Evolutionary conservation across 2,113 vertebrate genomes (phyloP).

Genomic region (Apistogramma diplotaenia): DNA sequence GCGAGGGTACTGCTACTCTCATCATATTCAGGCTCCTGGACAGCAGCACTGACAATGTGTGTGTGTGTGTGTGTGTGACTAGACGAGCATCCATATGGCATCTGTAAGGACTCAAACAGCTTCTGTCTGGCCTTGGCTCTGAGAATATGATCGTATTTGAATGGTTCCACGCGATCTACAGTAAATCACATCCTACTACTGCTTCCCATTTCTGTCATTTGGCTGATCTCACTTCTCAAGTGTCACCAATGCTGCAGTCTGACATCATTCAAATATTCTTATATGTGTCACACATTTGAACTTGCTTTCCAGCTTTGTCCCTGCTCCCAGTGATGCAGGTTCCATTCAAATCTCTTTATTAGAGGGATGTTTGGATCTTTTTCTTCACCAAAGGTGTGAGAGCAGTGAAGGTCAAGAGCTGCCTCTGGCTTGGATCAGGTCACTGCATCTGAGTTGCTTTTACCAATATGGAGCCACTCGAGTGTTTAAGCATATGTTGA

Average conservation of each 20-base stretch:
- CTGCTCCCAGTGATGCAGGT: not conserved
- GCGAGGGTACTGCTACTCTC: constrained; percentile 71
- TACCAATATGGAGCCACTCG: constrained; percentile 47
- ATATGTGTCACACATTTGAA: not conserved
- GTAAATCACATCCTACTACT: constrained; percentile 17
- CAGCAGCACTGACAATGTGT: constrained; percentile 35
- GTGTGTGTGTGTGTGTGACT: constrained; percentile 21
- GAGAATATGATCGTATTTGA: constrained; percentile 16
- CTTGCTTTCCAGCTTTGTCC: not conserved
- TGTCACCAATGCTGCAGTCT: not conserved
- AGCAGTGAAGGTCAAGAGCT: constrained; percentile 31
- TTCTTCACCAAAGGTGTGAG: not conserved
- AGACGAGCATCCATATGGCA: constrained; percentile 43
- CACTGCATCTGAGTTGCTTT: constrained; percentile 6
- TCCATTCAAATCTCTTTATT: not conserved
- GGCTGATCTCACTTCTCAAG: constrained; percentile 32
- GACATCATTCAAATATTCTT: constrained; percentile 5
- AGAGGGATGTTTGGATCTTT: not conserved
- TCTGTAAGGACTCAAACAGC: constrained; percentile 43
- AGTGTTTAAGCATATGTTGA: constrained; percentile 42
- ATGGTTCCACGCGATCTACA: constrained; percentile 53
- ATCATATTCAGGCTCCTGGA: constrained; percentile 60
- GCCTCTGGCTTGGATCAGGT: constrained; percentile 28
- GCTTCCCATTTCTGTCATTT: constrained; percentile 24
- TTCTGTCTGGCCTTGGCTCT: constrained; percentile 63